These are phyloP conservation scores for Varecia variegata DNA, from an alignment of 2,797 vertebrate genomes.

Conservation along the genomic window DNA sequence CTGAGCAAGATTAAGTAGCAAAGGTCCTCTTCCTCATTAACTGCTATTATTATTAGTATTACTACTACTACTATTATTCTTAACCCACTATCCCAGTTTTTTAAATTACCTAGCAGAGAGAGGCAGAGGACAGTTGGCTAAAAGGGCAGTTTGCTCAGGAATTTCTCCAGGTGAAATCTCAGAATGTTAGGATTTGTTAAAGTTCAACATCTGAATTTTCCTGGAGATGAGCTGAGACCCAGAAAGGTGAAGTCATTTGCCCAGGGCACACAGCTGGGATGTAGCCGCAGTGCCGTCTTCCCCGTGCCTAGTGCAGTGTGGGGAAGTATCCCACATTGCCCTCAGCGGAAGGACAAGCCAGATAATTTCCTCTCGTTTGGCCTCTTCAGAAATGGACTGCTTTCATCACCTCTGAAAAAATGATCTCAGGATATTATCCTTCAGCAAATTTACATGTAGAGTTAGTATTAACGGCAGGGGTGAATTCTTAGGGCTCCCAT, in stretches of 20 bases:
- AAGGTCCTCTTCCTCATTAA: not conserved
- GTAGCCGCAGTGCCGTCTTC: not conserved
- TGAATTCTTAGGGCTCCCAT: slow-evolving; percentile 42
- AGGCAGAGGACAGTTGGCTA: not conserved
- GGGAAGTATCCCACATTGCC: no score
- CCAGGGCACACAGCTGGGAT: not conserved
- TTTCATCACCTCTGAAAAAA: slow-evolving; percentile 67
- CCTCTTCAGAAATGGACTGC: slow-evolving; percentile 25
- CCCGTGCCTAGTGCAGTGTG: accelerated
- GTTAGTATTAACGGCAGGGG: slow-evolving; percentile 49
- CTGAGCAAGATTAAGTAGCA: not conserved
- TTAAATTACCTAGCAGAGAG: not conserved
- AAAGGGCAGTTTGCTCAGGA: slow-evolving; percentile 5
- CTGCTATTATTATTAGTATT: not conserved
- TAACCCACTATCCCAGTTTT: not conserved
- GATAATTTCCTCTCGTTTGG: slow-evolving; percentile 22
- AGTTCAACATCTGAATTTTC: not conserved
- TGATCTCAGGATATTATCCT: slow-evolving; percentile 54
- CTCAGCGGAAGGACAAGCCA: not conserved
- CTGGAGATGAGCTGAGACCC: not conserved
- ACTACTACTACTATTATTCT: not conserved
- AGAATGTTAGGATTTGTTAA: not conserved
- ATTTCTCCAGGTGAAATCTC: slow-evolving; percentile 5
- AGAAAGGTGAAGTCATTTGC: not conserved
- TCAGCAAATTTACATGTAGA: slow-evolving; percentile 53